Evolutionary conservation across 2,113 vertebrate genomes (phyloP).

Genomic region (Tenrec ecaudatus): DNA sequence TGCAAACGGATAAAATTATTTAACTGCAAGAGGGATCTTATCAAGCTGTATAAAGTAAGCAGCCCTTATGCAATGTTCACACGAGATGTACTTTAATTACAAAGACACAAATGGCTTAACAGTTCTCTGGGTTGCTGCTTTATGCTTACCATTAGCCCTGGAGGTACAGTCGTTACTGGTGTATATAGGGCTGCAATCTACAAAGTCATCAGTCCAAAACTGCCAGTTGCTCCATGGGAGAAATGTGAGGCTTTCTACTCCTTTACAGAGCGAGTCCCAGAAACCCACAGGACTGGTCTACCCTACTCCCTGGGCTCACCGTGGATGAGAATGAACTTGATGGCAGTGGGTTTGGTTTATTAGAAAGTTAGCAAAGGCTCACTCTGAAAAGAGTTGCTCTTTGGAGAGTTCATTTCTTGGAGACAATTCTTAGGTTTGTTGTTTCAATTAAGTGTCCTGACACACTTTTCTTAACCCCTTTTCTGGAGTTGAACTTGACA

Average conservation of each 20-base stretch:
- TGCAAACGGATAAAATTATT: background rate
- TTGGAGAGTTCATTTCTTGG: constrained; percentile 42
- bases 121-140: constrained; percentile 22
- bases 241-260: too few relatives aligned
- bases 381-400: constrained; percentile 46
- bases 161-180: too few relatives aligned
- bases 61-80: background rate
- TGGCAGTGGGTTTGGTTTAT: too few relatives aligned
- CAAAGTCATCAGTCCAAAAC: too few relatives aligned
- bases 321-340: too few relatives aligned
- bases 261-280: too few relatives aligned
- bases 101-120: background rate
- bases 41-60: background rate
- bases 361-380: constrained; percentile 4
- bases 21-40: background rate
- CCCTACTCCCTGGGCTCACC: too few relatives aligned
- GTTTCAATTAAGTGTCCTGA: constrained; percentile 73
- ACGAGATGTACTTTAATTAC: background rate
- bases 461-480: constrained; percentile 59
- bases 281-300: too few relatives aligned
- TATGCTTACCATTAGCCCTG: background rate
- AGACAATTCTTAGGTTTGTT: constrained; percentile 58
- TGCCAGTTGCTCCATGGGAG: too few relatives aligned
- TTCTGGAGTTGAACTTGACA: constrained; percentile 53
- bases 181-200: too few relatives aligned